Evolutionary conservation across 2,888 invertebrate genomes (phyloP).

Genomic region (Drosophila robusta): DNA sequence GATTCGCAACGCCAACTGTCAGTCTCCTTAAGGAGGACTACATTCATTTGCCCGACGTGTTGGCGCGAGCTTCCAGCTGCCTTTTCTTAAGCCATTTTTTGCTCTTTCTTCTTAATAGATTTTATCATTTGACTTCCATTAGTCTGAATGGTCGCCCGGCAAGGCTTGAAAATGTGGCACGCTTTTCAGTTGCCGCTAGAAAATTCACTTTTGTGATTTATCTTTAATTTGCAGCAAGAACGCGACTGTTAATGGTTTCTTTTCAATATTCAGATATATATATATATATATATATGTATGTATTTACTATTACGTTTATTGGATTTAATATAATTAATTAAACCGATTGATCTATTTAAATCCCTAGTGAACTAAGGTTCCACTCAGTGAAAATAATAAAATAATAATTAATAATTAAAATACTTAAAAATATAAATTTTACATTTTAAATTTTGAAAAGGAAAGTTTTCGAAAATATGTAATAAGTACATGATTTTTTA

Average conservation of each 20-base stretch:
- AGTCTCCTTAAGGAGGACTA: slow-evolving; percentile 32
- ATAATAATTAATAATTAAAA: too few relatives aligned
- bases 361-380: too few relatives aligned
- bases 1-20: slow-evolving; percentile 42
- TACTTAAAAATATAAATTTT: too few relatives aligned
- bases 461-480: too few relatives aligned
- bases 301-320: too few relatives aligned
- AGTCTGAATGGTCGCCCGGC: slow-evolving; percentile 12
- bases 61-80: slow-evolving; percentile 8
- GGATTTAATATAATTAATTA: too few relatives aligned
- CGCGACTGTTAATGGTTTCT: not conserved
- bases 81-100: slow-evolving; percentile 10
- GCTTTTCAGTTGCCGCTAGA: slow-evolving; percentile 6
- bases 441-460: too few relatives aligned
- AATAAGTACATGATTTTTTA: too few relatives aligned
- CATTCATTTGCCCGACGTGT: slow-evolving; percentile 33
- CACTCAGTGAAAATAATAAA: too few relatives aligned
- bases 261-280: not conserved
- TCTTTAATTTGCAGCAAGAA: not conserved
- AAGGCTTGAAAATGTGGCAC: slow-evolving; percentile 11
- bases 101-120: slow-evolving; percentile 20
- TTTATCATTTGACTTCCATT: slow-evolving; percentile 33
- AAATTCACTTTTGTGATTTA: slow-evolving; percentile 12
- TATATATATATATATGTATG: too few relatives aligned
- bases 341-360: not conserved